A percentile compares a stretch with the other conserved stretches of the same genome.
Conservation (phyloP, 2,113 vertebrate genomes). For the Aphyosemion australe region DNA sequence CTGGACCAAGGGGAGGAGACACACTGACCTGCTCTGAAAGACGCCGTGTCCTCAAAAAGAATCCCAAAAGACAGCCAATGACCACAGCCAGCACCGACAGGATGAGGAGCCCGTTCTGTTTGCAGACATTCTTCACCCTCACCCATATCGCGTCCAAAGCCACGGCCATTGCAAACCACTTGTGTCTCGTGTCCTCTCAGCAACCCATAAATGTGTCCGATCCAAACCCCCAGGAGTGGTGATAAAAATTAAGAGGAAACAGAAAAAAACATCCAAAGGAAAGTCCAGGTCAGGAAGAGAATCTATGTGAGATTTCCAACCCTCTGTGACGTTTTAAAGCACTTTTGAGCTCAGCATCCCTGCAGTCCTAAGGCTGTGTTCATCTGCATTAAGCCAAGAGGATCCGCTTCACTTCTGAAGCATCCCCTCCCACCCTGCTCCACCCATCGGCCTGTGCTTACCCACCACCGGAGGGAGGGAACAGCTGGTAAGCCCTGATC, state of each 20-base stretch:
- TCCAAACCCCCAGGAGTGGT: conserved; percentile 35
- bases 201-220: conserved; percentile 76
- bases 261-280: background rate
- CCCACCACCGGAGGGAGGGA: conserved; percentile 76
- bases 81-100: conserved; percentile 93
- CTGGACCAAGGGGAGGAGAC: conserved; percentile 1
- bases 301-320: conserved; percentile 34
- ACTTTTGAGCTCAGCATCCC: conserved; percentile 41
- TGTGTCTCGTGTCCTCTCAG: conserved; percentile 71
- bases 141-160: conserved; percentile 84
- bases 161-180: conserved; percentile 83
- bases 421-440: conserved; percentile 60
- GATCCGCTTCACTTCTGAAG: conserved; percentile 76
- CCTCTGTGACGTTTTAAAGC: conserved; percentile 29
- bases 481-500: conserved; percentile 80
- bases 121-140: conserved; percentile 89
- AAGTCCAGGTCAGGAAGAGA: conserved; percentile 10
- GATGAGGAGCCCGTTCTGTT: conserved; percentile 93
- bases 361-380: conserved; percentile 29
- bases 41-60: conserved; percentile 89
- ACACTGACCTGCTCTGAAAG: conserved; percentile 93
- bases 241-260: conserved; percentile 1
- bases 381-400: conserved; percentile 74
- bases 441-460: conserved; percentile 71
- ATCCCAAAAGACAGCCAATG: conserved; percentile 93